Percentiles rank a stretch among this genome's conserved stretches.
These are phyloP conservation scores for Cataglyphis rosenhaueri DNA, from an alignment of 2,888 invertebrate species.

Conservation along the genomic window DNA sequence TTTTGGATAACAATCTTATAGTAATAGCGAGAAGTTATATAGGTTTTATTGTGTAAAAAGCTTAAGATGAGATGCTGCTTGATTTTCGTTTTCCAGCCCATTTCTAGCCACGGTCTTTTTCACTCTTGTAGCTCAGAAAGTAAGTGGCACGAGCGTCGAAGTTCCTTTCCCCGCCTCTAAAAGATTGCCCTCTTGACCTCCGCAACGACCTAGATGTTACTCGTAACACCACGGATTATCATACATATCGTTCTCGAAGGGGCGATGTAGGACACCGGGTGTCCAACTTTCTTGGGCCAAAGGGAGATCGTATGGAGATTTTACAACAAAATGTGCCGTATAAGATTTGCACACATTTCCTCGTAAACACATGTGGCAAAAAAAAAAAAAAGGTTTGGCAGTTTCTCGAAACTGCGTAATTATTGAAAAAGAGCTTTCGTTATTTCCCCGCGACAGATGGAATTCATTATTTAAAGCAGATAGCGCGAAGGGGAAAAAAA, in stretches of 20 bases:
- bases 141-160: conserved; percentile 14
- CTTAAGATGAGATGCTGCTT: not conserved
- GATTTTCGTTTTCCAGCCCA: not conserved
- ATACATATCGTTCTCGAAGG: conserved; percentile 46
- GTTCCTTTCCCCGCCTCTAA: not conserved
- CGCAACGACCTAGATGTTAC: conserved; percentile 34
- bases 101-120: not conserved
- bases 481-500: not conserved
- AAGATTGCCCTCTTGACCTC: conserved; percentile 41
- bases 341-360: conserved; percentile 46
- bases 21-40: not conserved
- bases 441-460: conserved; percentile 27
- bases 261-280: conserved; percentile 34
- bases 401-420: conserved; percentile 26
- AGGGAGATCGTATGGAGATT: conserved; percentile 32
- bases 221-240: conserved; percentile 18
- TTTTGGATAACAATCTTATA: not conserved
- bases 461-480: conserved; percentile 33
- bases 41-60: not conserved
- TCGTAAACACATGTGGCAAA: not conserved
- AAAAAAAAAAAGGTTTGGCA: not conserved
- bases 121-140: not conserved
- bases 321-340: conserved; percentile 28
- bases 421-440: conserved; percentile 13
- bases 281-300: conserved; percentile 10